Base-by-base conservation (phyloP, 2,888 invertebrate species). In the Apotomis betuletana region DNA sequence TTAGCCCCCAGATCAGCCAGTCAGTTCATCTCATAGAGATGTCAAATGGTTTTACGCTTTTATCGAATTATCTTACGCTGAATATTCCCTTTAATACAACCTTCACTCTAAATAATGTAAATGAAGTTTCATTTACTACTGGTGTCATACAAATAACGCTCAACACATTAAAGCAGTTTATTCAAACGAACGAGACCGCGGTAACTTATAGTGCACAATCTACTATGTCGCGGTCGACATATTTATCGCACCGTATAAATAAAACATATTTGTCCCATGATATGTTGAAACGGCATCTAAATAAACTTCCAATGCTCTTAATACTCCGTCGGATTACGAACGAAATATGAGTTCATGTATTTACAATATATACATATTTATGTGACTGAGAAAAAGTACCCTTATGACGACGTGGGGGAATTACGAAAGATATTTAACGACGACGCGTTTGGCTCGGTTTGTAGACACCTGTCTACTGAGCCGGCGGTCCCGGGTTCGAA, bases 261-360 rank as follows among this genome's bases (percentile, higher is more conserved):
- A 68, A 68, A 72, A 68, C 72, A 67, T 72, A 72, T 72, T 68
- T 68, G 67, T 68, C 72, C 67, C 63, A 58, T 67, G 67, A 72
- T 72, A 72, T 72, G 72, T 67, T 72, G 67, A 72, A 72, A 72
- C 62, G 57, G 58, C 5, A 41, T 6, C 41, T 67, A 68, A 52
- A 72, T 72, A 68, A 68, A 68, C 63, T 10, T 61, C 44, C 15
- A 58, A 57, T 57, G 67, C 57, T 70, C 65, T 67, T 63, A 72
- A 46, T 54, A 59, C 67, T 68, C 54, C 36, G 44, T 62, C 46
- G 72, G 72, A 68, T 72, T 68, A 72, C 36, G 51, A 13, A 46
- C 55, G 58, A 72, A 68, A 63, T 72, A 72, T 72, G 62, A 72
- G 72, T 54, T 72, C 63, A 63, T 52, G 63, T 54, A 63, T 68